Conservation (phyloP, 2,797 vertebrate genomes). For the Gymnodraco acuticeps region DNA sequence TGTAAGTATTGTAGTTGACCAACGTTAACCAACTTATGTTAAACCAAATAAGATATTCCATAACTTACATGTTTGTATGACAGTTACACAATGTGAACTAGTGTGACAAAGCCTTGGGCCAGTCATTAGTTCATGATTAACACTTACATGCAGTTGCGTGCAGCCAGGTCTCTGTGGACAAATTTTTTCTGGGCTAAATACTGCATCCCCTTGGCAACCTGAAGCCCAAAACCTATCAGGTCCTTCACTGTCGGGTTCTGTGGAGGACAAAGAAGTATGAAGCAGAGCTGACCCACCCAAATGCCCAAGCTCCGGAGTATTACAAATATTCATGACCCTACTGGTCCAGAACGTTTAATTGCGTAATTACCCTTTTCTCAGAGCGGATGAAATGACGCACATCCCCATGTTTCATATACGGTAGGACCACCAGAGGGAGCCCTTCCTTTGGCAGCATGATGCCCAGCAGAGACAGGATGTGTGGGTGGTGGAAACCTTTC, state of each 20-base stretch:
- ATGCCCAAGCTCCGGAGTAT: neutral
- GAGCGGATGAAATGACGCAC: slow-evolving; percentile 93
- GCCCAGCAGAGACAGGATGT: slow-evolving; percentile 93
- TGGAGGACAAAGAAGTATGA: slow-evolving; percentile 15
- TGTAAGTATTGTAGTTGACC: neutral
- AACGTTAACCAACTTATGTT: neutral
- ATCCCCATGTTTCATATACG: slow-evolving; percentile 96
- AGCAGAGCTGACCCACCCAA: neutral
- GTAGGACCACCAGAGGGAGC: slow-evolving; percentile 93
- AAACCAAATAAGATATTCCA: neutral
- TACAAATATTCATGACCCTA: neutral
- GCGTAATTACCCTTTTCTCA: slow-evolving; percentile 88
- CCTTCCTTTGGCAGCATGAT: slow-evolving; percentile 92
- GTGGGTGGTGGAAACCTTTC: slow-evolving; percentile 93
- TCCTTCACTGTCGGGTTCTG: slow-evolving; percentile 98
- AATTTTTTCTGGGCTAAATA: slow-evolving; percentile 95
- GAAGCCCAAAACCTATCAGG: slow-evolving; percentile 94
- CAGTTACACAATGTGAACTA: accelerated
- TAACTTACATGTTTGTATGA: neutral
- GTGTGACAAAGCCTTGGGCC: slow-evolving; percentile 3
- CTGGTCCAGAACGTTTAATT: neutral
- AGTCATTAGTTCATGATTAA: slow-evolving; percentile 31
- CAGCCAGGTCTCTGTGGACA: slow-evolving; percentile 96
- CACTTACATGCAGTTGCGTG: slow-evolving; percentile 98
- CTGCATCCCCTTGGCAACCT: slow-evolving; percentile 96